Evolutionary conservation across 2,113 vertebrate species (phyloP).

Genomic region (Gracilinanus agilis): DNA sequence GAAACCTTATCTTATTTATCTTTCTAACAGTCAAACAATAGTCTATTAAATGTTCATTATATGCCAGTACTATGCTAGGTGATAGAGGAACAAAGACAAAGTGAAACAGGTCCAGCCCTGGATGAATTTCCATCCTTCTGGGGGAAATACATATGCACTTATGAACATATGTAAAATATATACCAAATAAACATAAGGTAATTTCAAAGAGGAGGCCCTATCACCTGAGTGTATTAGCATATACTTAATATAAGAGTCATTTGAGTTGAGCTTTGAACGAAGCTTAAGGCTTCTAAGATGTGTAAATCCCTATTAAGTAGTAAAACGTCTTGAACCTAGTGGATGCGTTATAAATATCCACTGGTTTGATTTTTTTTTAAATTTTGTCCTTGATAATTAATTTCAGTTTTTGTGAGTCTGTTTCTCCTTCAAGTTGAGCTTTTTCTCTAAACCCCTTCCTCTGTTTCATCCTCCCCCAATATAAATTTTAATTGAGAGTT

Average conservation of each 20-base stretch:
- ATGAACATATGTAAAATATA: background rate
- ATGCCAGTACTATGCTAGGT: background rate
- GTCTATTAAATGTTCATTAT: background rate
- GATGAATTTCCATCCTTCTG: background rate
- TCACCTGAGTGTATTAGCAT: background rate
- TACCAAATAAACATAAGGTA: background rate
- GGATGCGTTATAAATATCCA: background rate
- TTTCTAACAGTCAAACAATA: background rate
- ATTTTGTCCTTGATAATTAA: background rate
- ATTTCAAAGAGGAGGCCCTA: background rate
- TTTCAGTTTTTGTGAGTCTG: background rate
- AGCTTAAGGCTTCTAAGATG: background rate
- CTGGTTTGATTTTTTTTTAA: background rate
- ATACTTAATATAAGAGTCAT: background rate
- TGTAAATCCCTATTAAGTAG: background rate
- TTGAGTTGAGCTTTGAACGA: background rate
- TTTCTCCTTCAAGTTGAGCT: background rate
- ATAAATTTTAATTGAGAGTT: background rate
- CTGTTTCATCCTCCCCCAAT: background rate
- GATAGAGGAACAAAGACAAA: background rate
- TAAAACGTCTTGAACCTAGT: background rate
- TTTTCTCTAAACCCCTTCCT: background rate
- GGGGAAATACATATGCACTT: background rate
- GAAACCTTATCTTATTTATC: background rate
- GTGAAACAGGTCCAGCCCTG: background rate